A percentile compares a stretch with the other conserved stretches of the same genome.
Conservation (phyloP, 2,113 vertebrate genomes). For the Heliornis fulica region DNA sequence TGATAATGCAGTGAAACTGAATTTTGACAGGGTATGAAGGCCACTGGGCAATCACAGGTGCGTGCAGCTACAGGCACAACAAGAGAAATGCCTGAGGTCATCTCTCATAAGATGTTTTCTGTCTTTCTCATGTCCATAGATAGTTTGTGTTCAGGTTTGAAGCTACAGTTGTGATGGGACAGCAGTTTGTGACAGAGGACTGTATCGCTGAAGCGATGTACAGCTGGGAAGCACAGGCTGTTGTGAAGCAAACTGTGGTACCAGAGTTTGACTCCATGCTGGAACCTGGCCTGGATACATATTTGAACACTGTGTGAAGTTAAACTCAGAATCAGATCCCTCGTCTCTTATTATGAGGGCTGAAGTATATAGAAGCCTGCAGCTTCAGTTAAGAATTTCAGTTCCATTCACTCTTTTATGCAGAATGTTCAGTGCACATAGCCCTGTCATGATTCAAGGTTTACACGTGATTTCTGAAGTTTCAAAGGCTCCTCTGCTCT, state of each 20-base stretch:
- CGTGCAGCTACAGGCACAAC: not conserved
- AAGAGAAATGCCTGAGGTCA: not conserved
- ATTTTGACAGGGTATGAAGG: not conserved
- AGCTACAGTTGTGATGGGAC: not conserved
- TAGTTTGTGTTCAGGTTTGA: not conserved
- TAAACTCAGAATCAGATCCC: not conserved
- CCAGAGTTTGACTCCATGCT: not conserved
- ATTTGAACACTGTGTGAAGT: not conserved
- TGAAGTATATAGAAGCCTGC: not conserved
- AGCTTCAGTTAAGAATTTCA: not conserved
- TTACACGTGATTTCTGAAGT: not conserved
- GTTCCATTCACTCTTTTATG: not conserved
- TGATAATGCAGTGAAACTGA: not conserved
- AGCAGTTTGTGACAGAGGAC: not conserved
- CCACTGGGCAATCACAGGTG: not conserved
- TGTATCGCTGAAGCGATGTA: not conserved
- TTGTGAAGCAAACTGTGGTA: not conserved
- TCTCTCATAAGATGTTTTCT: not conserved
- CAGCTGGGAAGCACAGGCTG: not conserved
- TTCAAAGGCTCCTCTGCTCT: not conserved
- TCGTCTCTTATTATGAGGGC: not conserved
- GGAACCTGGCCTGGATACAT: not conserved
- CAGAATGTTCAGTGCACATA: not conserved
- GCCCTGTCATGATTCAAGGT: not conserved
- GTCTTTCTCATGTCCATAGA: not conserved